Evolutionary conservation across 2,888 invertebrate genomes (phyloP).

Genomic region (Euclidia mi): DNA sequence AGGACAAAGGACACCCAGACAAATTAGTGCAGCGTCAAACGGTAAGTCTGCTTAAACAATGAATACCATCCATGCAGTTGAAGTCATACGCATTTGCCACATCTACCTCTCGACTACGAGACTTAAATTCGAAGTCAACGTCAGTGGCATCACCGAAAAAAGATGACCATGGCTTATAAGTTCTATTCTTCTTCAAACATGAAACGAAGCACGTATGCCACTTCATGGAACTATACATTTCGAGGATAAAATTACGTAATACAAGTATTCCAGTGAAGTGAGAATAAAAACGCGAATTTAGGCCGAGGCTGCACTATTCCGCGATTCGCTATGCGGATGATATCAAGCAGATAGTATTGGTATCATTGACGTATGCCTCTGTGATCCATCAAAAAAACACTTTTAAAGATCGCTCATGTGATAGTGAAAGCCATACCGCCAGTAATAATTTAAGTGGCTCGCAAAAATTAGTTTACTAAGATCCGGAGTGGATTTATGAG

Average conservation of each 20-base stretch:
- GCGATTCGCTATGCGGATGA: constrained; percentile 53
- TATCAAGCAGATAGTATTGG: constrained; percentile 39
- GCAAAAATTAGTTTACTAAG: constrained; percentile 19
- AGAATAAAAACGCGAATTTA: constrained; percentile 58
- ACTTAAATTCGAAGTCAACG: too few species aligned
- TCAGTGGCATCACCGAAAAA: too few species aligned
- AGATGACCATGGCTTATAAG: too few species aligned
- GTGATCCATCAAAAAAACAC: constrained; percentile 11
- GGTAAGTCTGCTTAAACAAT: too few species aligned
- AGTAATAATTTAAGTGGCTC: constrained; percentile 20
- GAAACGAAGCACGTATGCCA: constrained; percentile 1
- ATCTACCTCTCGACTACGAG: too few species aligned
- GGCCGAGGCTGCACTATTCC: constrained; percentile 60
- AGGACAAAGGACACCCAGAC: too few species aligned
- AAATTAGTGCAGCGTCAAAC: too few species aligned
- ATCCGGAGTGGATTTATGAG: constrained; percentile 9
- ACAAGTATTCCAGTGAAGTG: constrained; percentile 30
- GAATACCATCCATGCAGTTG: too few species aligned
- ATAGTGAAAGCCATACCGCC: constrained; percentile 36
- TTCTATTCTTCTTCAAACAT: not conserved
- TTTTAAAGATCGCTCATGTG: constrained; percentile 17
- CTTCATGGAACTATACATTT: constrained; percentile 10
- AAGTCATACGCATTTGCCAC: too few species aligned
- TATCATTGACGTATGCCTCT: constrained; percentile 34
- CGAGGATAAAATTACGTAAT: constrained; percentile 41